Evolutionary conservation across 2,888 invertebrate genomes (phyloP).

Genomic region (Drosophila gaucha): DNA sequence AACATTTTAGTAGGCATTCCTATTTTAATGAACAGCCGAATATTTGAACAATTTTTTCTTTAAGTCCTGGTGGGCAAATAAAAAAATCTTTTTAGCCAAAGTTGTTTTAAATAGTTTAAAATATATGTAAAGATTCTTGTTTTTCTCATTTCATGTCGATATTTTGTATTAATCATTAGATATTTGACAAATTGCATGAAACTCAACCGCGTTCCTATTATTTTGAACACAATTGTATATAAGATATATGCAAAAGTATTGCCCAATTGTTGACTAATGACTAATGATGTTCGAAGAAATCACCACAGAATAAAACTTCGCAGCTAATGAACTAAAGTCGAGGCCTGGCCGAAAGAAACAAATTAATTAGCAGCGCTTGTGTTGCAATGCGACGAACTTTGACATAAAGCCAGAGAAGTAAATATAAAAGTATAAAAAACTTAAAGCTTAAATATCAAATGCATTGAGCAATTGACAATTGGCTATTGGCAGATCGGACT

Average conservation of each 20-base stretch:
- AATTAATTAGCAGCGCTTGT: conserved; percentile 59
- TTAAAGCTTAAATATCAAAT: conserved; percentile 66
- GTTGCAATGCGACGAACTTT: conserved; percentile 47
- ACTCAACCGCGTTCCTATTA: no score
- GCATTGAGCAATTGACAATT: conserved; percentile 38
- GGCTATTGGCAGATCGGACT: conserved; percentile 11
- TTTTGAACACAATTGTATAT: no score
- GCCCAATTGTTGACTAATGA: conserved; percentile 35
- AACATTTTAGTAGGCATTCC: no score
- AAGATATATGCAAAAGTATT: conserved; percentile 4
- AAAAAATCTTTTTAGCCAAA: no score
- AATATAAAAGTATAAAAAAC: neutral
- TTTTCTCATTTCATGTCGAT: no score
- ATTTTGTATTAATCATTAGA: no score
- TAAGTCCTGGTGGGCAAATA: no score
- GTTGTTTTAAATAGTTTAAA: no score
- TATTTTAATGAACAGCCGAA: no score
- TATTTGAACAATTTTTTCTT: no score
- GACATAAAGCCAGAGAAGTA: conserved; percentile 41
- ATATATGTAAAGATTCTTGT: no score
- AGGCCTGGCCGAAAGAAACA: conserved; percentile 4
- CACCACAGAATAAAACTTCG: conserved; percentile 23
- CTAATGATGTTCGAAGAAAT: conserved; percentile 37
- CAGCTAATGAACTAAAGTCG: conserved; percentile 22
- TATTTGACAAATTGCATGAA: no score